A percentile compares a stretch with the other conserved stretches of the same genome.
Conservation (phyloP, 2,797 vertebrate species). For the Microcaecilia unicolor region DNA sequence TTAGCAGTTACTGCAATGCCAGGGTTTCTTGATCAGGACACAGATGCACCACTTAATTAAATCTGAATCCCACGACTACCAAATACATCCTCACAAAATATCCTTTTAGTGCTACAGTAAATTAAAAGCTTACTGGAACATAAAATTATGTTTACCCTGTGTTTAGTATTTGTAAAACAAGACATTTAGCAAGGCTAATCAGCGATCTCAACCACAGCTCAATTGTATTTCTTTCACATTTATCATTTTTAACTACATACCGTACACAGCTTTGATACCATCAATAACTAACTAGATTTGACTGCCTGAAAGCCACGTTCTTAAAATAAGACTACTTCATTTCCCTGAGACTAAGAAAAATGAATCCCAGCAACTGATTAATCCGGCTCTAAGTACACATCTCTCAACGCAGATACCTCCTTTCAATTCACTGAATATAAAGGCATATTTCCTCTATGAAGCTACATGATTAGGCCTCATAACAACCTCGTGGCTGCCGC, state of each 20-base stretch:
- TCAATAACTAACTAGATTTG: too few species aligned
- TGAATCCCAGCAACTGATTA: not conserved
- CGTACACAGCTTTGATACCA: too few species aligned
- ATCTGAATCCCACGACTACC: conserved; percentile 21
- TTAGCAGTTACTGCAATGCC: conserved; percentile 7
- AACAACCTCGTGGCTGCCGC: conserved; percentile 9
- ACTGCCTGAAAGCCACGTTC: conserved; percentile 17
- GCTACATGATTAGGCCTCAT: conserved; percentile 17
- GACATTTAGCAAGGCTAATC: not conserved
- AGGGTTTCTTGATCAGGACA: not conserved
- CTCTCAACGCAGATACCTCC: not conserved
- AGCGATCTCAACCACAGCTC: not conserved
- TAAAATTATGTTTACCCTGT: conserved; percentile 1
- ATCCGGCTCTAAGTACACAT: fast-evolving
- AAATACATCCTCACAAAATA: conserved; percentile 18
- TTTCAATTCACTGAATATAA: conserved; percentile 8
- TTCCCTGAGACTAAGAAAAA: conserved; percentile 11
- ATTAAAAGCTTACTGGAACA: not conserved
- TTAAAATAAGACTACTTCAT: conserved; percentile 19
- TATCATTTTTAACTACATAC: too few species aligned
- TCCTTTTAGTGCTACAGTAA: not conserved
- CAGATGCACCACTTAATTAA: conserved; percentile 18
- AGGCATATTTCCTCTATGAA: not conserved
- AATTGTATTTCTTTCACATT: conserved; percentile 1
- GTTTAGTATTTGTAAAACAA: not conserved